phyloP scores from a whole-genome alignment of 2,888 invertebrate species.

The Thymelicus acteon region DNA sequence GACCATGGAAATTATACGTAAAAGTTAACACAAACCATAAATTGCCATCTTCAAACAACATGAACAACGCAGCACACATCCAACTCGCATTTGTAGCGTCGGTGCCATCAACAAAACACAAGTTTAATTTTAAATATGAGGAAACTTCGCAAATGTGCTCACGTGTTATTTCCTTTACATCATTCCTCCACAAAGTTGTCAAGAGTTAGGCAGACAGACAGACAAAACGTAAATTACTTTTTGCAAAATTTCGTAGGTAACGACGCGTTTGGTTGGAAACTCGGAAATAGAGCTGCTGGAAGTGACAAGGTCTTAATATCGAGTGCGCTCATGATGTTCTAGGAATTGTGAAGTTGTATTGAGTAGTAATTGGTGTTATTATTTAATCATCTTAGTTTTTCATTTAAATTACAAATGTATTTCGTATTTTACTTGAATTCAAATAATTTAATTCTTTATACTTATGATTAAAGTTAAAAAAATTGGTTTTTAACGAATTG shows the following conservation, averaged over 20 bases:
- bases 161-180: conserved; percentile 31
- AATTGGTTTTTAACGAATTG: too few species aligned
- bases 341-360: not conserved
- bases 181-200: conserved; percentile 21
- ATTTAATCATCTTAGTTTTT: too few species aligned
- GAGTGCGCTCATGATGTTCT: conserved; percentile 4
- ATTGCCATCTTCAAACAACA: conserved; percentile 6
- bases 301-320: conserved; percentile 13
- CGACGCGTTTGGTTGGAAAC: conserved; percentile 18
- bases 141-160: conserved; percentile 27
- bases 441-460: too few species aligned
- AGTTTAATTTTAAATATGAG: conserved; percentile 34
- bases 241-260: conserved; percentile 43
- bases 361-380: not conserved
- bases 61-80: not conserved
- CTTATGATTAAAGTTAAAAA: too few species aligned
- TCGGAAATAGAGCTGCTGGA: conserved; percentile 33
- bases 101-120: conserved; percentile 22
- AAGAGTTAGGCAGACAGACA: conserved; percentile 38
- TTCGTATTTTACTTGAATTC: too few species aligned
- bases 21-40: conserved; percentile 8
- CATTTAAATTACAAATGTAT: too few species aligned
- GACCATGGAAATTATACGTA: conserved; percentile 10
- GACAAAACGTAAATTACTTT: conserved; percentile 56
- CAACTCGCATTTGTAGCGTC: conserved; percentile 9